Evolutionary conservation across 2,113 vertebrate genomes (phyloP).

Genomic region (Gallinago paraguaiae): DNA sequence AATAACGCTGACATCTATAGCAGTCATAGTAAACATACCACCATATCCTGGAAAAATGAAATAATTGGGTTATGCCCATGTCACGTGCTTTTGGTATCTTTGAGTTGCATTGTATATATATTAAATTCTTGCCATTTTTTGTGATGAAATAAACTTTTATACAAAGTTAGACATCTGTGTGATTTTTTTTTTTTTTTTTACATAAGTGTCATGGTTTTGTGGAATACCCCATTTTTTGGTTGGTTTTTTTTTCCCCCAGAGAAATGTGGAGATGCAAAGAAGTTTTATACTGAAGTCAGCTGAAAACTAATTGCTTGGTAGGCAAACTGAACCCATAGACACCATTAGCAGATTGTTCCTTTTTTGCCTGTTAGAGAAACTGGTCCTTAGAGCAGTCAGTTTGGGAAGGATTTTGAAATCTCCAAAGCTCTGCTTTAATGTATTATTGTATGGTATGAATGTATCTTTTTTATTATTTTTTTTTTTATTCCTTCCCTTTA

Average conservation of each 20-base stretch:
- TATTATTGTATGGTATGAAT: background rate
- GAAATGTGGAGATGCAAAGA: background rate
- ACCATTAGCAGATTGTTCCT: background rate
- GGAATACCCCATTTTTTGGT: background rate
- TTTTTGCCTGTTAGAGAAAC: background rate
- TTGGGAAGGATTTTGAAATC: background rate
- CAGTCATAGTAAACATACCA: background rate
- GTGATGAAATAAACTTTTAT: background rate
- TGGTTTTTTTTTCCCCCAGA: background rate
- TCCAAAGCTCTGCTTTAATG: background rate
- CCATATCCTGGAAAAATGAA: conserved; percentile 11
- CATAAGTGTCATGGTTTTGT: background rate
- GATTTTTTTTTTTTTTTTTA: background rate
- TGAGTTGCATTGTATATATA: background rate
- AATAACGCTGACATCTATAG: background rate
- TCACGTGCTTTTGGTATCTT: background rate
- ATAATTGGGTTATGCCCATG: background rate
- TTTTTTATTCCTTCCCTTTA: background rate
- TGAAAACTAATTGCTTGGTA: background rate
- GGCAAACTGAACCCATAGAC: background rate
- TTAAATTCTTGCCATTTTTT: background rate
- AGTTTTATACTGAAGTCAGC: background rate
- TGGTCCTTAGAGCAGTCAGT: background rate
- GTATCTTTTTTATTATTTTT: background rate
- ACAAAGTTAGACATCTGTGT: background rate